Evolutionary conservation across 2,113 vertebrate genomes (phyloP).

Genomic region (Zosterops borbonicus): DNA sequence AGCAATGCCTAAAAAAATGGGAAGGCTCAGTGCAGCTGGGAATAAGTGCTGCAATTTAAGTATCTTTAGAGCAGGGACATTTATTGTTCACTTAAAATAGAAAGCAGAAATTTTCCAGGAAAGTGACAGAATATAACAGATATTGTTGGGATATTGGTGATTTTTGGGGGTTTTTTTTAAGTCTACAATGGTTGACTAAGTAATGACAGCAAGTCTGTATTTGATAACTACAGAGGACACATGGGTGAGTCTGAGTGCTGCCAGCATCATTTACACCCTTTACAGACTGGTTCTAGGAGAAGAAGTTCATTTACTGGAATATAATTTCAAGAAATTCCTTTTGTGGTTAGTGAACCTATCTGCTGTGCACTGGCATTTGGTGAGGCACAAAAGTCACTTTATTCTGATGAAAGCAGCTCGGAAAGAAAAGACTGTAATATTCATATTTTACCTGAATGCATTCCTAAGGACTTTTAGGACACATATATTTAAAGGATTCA

Average conservation of each 20-base stretch:
- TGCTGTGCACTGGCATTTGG: not conserved
- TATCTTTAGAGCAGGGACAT: not conserved
- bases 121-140: not conserved
- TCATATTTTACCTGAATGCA: not conserved
- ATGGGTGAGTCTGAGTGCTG: not conserved
- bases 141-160: not conserved
- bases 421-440: not conserved
- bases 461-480: not conserved
- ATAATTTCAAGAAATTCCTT: not conserved
- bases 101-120: not conserved
- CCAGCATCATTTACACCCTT: not conserved
- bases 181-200: not conserved
- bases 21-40: not conserved
- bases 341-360: not conserved
- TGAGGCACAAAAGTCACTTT: slow-evolving; percentile 20
- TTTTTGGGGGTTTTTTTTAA: not conserved
- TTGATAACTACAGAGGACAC: not conserved
- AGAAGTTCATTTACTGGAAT: not conserved
- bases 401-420: not conserved
- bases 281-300: not conserved
- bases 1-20: not conserved
- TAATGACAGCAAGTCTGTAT: not conserved
- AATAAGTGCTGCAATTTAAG: not conserved
- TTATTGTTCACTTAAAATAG: not conserved
- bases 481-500: not conserved